Evolutionary conservation across 2,797 vertebrate species (phyloP), one percentile per base, ranked within the genome.

Genomic region (Adelosebastes latens): DNA sequence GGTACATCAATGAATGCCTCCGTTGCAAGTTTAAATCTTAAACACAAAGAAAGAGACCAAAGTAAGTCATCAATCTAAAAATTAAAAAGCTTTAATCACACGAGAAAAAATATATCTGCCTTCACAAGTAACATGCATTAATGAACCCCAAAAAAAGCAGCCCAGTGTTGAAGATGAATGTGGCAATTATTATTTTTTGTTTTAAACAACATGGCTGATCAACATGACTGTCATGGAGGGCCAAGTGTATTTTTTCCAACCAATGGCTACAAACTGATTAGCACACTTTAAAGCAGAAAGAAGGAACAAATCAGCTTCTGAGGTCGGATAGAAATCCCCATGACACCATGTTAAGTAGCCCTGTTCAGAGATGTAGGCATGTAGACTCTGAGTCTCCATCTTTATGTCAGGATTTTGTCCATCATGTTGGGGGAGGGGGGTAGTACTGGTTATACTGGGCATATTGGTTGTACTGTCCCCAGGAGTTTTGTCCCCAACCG

Each of bases 381-480:
- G 81, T 83, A 83, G 81, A 84, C 81, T 75, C 49, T 12, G 34
- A 77, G 83, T 84, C 82, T 87, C 82, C 58, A 71, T 86, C 72
- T 84, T 89, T 77, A 64, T 6, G 56, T 61, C 24, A 82, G 69
- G 66, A 49, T 75, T 58, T 8, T 22, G 53, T 72, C 63, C 58
- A 96, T 99, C 97, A 99, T 90, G 98, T 99, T 3, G 98, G 96
- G 78, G 97, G 96, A 67, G 97, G 97, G 1, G 98, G 97, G 87
- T 99, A 99, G 97, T 99, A 99, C 90, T 99, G 98, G 94, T 97
- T 98, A 3, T 99, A 99, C 79, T 95, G 94, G 82, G 69, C 91
- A 65, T 96, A 96, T 22, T 96, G 96, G 86, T 92, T 91, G 75
- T 96, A 96, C 84, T 96, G 96, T 71, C 97, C 98, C 98, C 98